These are phyloP conservation scores for Kryphioiulus occultus DNA, from an alignment of 2,888 invertebrate species.

Conservation along the genomic window DNA sequence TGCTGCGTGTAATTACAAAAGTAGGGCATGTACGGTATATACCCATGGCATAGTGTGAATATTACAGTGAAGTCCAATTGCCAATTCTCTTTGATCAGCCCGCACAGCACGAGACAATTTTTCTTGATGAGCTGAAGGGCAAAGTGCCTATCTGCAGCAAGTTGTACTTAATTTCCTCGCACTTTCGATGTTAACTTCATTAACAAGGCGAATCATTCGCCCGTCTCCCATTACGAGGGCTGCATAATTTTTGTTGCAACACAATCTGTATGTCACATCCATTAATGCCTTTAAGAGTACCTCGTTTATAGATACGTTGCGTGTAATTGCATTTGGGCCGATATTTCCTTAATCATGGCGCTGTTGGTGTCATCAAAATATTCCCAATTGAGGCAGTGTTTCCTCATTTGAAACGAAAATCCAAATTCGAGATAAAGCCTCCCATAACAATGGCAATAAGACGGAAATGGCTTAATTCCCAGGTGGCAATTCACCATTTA, in stretches of 20 bases:
- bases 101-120: not conserved
- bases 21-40: not conserved
- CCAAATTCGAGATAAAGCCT: conserved; percentile 11
- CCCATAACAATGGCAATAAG: conserved; percentile 40
- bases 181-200: conserved; percentile 33
- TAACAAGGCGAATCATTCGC: conserved; percentile 34
- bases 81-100: not conserved
- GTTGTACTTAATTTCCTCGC: conserved; percentile 19
- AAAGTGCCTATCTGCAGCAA: not conserved
- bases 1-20: too few relatives aligned
- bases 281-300: conserved; percentile 1
- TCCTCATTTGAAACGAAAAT: conserved; percentile 39
- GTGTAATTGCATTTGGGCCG: conserved; percentile 27
- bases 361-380: conserved; percentile 39
- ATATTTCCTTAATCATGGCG: conserved; percentile 28
- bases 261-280: conserved; percentile 40
- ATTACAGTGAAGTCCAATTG: not conserved
- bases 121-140: not conserved
- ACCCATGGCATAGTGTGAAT: too few relatives aligned
- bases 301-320: conserved; percentile 31
- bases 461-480: conserved; percentile 28
- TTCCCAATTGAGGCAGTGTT: conserved; percentile 35
- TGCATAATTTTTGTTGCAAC: conserved; percentile 16
- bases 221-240: conserved; percentile 32
- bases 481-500: conserved; percentile 38